These are phyloP conservation scores for Drosophila nr. medialis DNA, from an alignment of 2,888 invertebrate genomes.

Conservation along the genomic window DNA sequence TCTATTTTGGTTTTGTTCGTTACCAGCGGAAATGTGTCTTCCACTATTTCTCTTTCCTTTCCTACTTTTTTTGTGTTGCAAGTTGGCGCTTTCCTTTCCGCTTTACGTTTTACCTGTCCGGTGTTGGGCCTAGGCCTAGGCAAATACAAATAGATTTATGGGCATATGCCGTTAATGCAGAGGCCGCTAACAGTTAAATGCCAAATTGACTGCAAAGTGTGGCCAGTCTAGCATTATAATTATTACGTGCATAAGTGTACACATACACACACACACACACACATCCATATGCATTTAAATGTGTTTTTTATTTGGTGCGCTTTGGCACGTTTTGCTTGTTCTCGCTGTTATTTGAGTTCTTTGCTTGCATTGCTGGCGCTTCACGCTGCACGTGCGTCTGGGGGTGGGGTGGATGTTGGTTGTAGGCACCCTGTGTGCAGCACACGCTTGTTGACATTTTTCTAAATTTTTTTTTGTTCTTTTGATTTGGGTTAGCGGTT, in stretches of 20 bases:
- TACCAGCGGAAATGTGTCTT: conserved; percentile 74
- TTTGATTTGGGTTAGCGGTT: conserved; percentile 35
- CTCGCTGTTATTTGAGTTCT: conserved; percentile 51
- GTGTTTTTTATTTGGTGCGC: conserved; percentile 47
- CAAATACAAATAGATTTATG: conserved; percentile 58
- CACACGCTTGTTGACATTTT: conserved; percentile 69
- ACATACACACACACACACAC: neutral
- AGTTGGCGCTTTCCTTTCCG: conserved; percentile 54
- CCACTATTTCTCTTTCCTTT: conserved; percentile 48
- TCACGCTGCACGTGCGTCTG: conserved; percentile 62
- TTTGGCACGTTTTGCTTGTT: conserved; percentile 66
- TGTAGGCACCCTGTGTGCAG: conserved; percentile 52
- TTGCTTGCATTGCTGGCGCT: conserved; percentile 64
- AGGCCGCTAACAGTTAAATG: conserved; percentile 66
- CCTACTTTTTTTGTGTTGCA: conserved; percentile 10
- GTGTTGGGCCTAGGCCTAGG: conserved; percentile 51
- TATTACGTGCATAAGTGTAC: conserved; percentile 31
- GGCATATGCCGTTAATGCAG: conserved; percentile 53
- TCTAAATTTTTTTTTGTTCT: conserved; percentile 12
- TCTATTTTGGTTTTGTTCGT: conserved; percentile 76
- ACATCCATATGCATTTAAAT: conserved; percentile 6
- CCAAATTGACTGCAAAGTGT: conserved; percentile 70
- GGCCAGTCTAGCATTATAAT: conserved; percentile 49
- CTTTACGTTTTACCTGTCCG: conserved; percentile 60
- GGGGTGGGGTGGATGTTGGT: conserved; percentile 21